phyloP scores from a whole-genome alignment of 1,140 invertebrate species.

The Drosophila murphyi region DNA sequence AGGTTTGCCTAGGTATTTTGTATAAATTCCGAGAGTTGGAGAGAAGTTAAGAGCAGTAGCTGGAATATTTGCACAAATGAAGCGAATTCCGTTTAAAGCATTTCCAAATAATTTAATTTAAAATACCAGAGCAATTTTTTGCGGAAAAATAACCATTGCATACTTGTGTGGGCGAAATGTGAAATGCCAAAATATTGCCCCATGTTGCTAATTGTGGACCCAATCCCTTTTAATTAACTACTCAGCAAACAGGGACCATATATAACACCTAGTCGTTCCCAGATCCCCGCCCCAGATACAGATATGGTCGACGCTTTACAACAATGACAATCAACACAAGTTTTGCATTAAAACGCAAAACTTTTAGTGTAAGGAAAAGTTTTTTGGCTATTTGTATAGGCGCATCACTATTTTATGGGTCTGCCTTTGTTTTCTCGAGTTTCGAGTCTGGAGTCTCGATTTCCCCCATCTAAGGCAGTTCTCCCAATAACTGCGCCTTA shows the following conservation, averaged over 20 bases:
- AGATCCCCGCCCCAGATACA: constrained; percentile 16
- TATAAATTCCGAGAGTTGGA: constrained; percentile 4
- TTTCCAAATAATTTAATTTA: constrained; percentile 77
- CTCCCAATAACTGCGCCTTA: constrained; percentile 34
- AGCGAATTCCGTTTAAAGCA: constrained; percentile 64
- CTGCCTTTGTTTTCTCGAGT: constrained; percentile 23
- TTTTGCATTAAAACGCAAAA: constrained; percentile 78
- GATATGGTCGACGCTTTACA: constrained; percentile 15
- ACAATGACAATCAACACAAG: constrained; percentile 70
- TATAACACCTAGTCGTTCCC: constrained; percentile 28
- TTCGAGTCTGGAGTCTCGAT: constrained; percentile 8
- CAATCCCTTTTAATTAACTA: constrained; percentile 69
- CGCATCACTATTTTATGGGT: constrained; percentile 54
- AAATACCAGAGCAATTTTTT: constrained; percentile 47
- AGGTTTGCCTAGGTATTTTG: constrained; percentile 20
- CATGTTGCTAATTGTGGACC: constrained; percentile 40
- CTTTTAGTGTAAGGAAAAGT: constrained; percentile 65
- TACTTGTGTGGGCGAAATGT: constrained; percentile 45
- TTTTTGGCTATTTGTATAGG: constrained; percentile 77
- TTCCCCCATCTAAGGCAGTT: constrained; percentile 4
- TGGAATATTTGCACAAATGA: constrained; percentile 34
- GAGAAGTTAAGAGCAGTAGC: not conserved
- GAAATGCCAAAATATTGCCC: not conserved
- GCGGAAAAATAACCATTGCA: constrained; percentile 30
- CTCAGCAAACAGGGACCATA: constrained; percentile 31